These are phyloP conservation scores for Tortricodes alternella DNA, from an alignment of 2,888 invertebrate genomes.

Conservation along the genomic window DNA sequence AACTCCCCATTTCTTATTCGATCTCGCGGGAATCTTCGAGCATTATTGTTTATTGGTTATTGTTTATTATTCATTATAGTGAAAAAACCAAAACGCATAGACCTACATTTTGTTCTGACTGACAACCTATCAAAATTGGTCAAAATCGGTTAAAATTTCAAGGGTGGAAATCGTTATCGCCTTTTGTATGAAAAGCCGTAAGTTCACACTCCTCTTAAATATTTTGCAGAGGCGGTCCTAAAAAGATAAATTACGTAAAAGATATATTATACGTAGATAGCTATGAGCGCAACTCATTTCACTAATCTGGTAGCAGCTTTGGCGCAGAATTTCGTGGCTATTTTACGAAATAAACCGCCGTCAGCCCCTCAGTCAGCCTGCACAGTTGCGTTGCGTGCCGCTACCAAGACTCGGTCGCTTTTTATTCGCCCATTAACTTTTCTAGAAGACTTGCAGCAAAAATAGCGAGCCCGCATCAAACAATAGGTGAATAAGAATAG, in stretches of 20 bases:
- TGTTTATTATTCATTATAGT: neutral
- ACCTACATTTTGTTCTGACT: too few relatives aligned
- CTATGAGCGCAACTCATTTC: conserved; percentile 15
- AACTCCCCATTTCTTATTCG: too few relatives aligned
- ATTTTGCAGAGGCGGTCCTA: neutral
- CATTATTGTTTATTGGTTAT: neutral
- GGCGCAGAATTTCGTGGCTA: conserved; percentile 8
- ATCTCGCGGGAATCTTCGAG: too few relatives aligned
- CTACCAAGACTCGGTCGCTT: neutral
- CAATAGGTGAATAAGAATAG: neutral
- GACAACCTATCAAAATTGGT: too few relatives aligned
- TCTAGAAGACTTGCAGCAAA: neutral
- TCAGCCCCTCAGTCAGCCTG: neutral
- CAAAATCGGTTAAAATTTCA: too few relatives aligned
- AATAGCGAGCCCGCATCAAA: conserved; percentile 7
- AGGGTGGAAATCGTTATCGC: too few relatives aligned
- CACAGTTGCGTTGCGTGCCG: neutral
- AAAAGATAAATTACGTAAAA: conserved; percentile 14
- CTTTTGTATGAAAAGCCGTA: too few relatives aligned
- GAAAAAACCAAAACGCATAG: too few relatives aligned
- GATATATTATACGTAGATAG: too few relatives aligned
- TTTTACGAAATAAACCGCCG: conserved; percentile 11
- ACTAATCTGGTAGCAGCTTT: conserved; percentile 19
- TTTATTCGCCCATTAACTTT: conserved; percentile 16
- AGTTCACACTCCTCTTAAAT: too few relatives aligned